Percentiles rank a stretch among this genome's conserved stretches.
phyloP scores from a whole-genome alignment of 92 coral and sea anemone genomes.

The Palythoa grandis region DNA sequence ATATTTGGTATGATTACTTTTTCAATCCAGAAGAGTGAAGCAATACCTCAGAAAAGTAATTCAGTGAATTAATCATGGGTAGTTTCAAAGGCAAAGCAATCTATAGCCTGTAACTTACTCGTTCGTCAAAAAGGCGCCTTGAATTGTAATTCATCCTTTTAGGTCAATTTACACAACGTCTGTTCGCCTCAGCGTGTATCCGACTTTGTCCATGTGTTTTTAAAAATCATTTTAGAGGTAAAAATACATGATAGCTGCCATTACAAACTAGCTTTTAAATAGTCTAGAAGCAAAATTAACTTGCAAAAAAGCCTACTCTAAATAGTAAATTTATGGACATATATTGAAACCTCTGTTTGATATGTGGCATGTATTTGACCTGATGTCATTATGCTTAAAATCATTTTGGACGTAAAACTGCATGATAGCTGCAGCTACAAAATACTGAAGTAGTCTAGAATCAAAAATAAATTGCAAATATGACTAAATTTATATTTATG shows the following conservation, averaged over 20 bases:
- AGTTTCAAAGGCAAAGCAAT: no score
- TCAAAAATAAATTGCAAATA: neutral
- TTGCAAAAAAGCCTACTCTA: no score
- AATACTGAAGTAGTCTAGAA: neutral
- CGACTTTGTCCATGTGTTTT: neutral
- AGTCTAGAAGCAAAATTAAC: no score
- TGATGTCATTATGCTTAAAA: no score
- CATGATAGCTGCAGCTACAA: neutral
- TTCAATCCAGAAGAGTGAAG: neutral
- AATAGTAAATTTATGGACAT: no score
- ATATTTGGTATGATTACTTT: neutral
- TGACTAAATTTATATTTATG: neutral
- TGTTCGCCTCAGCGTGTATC: no score
- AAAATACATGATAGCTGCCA: neutral
- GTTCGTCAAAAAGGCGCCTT: neutral
- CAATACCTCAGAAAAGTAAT: neutral
- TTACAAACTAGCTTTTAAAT: no score
- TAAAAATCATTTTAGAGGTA: neutral
- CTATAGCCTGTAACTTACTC: neutral
- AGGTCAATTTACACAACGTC: no score
- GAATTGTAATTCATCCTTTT: neutral
- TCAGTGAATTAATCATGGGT: neutral
- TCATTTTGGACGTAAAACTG: neutral
- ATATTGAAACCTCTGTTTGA: no score
- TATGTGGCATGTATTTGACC: no score